Conservation (phyloP, 2,888 invertebrate species). For the Eutolmus rufibarbis region DNA sequence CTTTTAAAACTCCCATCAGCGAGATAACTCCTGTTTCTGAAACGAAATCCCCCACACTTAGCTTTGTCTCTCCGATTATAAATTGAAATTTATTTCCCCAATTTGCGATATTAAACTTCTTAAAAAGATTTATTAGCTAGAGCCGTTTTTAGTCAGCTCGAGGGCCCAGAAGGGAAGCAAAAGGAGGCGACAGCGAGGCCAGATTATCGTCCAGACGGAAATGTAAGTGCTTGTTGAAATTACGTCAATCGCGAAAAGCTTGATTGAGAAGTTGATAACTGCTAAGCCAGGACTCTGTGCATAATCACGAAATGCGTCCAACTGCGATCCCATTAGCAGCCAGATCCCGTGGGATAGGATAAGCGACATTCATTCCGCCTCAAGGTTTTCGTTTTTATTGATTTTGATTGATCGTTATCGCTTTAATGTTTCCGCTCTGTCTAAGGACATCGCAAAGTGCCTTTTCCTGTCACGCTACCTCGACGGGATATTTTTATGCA, state of each 20-base stretch:
- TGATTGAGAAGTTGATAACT: neutral
- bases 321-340: conserved; percentile 8
- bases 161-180: neutral
- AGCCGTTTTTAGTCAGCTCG: neutral
- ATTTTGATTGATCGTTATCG: conserved; percentile 36
- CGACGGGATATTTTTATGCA: neutral
- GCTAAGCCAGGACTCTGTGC: neutral
- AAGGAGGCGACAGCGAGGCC: neutral
- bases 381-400: neutral
- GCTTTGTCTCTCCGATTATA: neutral
- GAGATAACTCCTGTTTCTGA: neutral
- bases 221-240: neutral
- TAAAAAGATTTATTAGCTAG: neutral
- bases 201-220: neutral
- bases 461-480: conserved; percentile 23
- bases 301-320: neutral
- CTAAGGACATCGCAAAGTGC: neutral
- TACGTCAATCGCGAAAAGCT: neutral
- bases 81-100: conserved; percentile 10
- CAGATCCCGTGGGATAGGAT: neutral
- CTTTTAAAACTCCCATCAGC: neutral
- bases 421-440: conserved; percentile 13
- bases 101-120: neutral
- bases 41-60: neutral
- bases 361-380: neutral